Evolutionary conservation across 1,140 invertebrate species (phyloP), one percentile per base, ranked within the genome.

Genomic region (Anadara kagoshimensis): DNA sequence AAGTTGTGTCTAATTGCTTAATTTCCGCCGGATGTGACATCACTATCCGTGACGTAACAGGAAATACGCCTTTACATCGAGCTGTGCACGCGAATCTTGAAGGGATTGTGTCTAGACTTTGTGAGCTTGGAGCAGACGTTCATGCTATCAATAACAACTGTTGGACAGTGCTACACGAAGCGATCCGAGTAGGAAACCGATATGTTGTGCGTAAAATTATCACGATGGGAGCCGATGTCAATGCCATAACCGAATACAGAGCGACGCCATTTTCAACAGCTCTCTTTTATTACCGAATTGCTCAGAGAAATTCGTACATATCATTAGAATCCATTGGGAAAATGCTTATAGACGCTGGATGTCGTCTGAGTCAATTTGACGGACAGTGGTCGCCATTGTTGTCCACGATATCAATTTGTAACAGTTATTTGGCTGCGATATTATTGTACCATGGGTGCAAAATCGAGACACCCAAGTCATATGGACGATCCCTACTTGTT

Each of bases 121-220:
- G 84, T 74, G 79, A 86, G 36, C 43, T 71, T 12, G 85, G 84
- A 2, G 84, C 82, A 10, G 62, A 79, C 14, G 78, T 87, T 0
- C 78, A 81, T n/a, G 75, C 78, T 11, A 63, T 56, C 47, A 86
- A 82, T 49, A 69, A 76, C 41, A 79, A 77, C 41, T 72, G 71
- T n/a, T 85, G 83, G 82, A 83, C 84, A 16, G 82, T 84, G 14
- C 45, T 87, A 45, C 84, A 86, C 73, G 84, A 87, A 70, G 84
- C 84, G 1, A 75, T 80, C 36, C 67, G 85, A 49, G 79, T 78
- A 11, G 85, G 83, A 18, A 85, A 85, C 65, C 81, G 84, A 51
- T 76, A 77, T 49, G 73, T 87, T 12, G 69, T 83, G 10, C 63
- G 70, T 16, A 78, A 73, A 67, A 74, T 87, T 5, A 69, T 87